phyloP scores from a whole-genome alignment of 2,888 invertebrate genomes.

The Nephrotoma guestfalica region DNA sequence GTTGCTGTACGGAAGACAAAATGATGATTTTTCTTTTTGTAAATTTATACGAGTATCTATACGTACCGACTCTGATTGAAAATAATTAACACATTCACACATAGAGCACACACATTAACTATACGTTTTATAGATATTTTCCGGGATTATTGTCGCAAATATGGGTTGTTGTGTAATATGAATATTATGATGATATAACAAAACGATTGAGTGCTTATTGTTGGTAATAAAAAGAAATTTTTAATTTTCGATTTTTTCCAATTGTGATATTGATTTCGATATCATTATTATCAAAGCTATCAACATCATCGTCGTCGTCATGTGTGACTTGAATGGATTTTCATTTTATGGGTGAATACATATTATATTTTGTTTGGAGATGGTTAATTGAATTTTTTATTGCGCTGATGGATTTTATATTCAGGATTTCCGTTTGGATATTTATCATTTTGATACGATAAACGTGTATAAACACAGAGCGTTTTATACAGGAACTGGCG shows the following conservation, averaged over 20 bases:
- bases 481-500: too few species aligned
- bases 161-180: not conserved
- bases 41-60: not conserved
- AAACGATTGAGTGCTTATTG: not conserved
- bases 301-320: not conserved
- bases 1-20: not conserved
- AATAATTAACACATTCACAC: not conserved
- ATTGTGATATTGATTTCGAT: not conserved
- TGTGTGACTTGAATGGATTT: not conserved
- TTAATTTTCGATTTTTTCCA: not conserved
- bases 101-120: not conserved
- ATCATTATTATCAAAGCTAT: not conserved
- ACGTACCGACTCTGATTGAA: not conserved
- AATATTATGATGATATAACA: not conserved
- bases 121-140: not conserved
- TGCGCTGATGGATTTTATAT: not conserved
- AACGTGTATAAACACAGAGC: not conserved
- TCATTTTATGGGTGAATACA: not conserved
- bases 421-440: not conserved
- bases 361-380: not conserved
- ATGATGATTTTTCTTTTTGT: not conserved
- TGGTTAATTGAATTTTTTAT: not conserved
- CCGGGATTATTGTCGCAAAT: not conserved
- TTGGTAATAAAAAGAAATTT: not conserved
- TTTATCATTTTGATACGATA: not conserved